A percentile compares a stretch with the other conserved stretches of the same genome.
phyloP scores from a whole-genome alignment of 1,140 invertebrate genomes.

The Dendroctonus valens region DNA sequence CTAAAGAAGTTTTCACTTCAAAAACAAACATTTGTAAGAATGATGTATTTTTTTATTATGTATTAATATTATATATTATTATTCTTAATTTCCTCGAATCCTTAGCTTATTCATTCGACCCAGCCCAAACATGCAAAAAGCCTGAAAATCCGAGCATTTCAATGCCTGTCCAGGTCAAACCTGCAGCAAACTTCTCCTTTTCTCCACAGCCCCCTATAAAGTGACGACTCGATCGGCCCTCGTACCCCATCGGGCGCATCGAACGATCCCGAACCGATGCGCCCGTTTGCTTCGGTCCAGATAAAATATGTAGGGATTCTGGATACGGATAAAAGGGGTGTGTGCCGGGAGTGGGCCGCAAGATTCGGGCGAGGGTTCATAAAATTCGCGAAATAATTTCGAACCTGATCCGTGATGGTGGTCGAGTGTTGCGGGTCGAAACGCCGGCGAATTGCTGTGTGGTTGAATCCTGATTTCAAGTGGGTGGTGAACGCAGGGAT shows the following conservation, averaged over 20 bases:
- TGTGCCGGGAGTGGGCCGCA: slow-evolving; percentile 11
- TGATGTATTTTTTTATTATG: too few species aligned
- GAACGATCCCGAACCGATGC: slow-evolving; percentile 22
- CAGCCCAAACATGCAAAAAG: too few species aligned
- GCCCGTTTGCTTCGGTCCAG: slow-evolving; percentile 33
- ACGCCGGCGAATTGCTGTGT: not conserved
- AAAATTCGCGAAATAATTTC: not conserved
- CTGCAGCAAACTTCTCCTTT: not conserved
- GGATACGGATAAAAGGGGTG: slow-evolving; percentile 37
- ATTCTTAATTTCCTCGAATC: too few species aligned
- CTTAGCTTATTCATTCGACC: too few species aligned
- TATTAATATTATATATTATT: too few species aligned
- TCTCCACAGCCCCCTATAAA: slow-evolving; percentile 3
- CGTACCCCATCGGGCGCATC: slow-evolving; percentile 5
- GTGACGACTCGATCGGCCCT: slow-evolving; percentile 4
- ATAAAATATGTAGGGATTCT: slow-evolving; percentile 33
- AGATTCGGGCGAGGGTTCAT: not conserved
- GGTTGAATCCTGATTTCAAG: not conserved
- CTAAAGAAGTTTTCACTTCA: too few species aligned
- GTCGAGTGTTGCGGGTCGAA: not conserved
- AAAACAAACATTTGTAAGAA: too few species aligned
- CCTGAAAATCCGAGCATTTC: too few species aligned
- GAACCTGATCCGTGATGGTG: not conserved
- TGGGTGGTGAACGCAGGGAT: not conserved
- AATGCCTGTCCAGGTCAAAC: too few species aligned